Evolutionary conservation across 2,113 vertebrate genomes (phyloP).

Genomic region (Cyphomyrus discorhynchus): DNA sequence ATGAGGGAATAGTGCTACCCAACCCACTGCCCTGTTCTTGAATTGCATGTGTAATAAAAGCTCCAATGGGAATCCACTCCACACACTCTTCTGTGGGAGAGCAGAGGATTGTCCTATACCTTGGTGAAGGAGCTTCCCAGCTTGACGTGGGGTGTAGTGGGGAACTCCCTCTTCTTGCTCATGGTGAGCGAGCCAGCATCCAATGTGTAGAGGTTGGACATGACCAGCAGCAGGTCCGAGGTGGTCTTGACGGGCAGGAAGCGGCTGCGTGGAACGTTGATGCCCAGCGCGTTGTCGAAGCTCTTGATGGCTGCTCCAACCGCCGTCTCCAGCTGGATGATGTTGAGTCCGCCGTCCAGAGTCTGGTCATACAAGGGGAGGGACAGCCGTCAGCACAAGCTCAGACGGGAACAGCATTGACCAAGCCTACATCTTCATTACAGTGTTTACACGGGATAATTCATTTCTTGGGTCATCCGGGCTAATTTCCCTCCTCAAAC

Average conservation of each 20-base stretch:
- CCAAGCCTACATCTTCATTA: neutral
- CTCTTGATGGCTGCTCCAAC: conserved; percentile 94
- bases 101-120: conserved; percentile 48
- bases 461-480: neutral
- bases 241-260: conserved; percentile 95
- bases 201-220: conserved; percentile 95
- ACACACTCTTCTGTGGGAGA: neutral
- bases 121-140: conserved; percentile 97
- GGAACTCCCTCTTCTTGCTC: conserved; percentile 89
- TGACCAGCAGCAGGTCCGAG: conserved; percentile 90
- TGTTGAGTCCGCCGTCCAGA: conserved; percentile 86
- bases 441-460: neutral
- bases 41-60: neutral
- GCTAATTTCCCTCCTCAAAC: neutral
- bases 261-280: conserved; percentile 94
- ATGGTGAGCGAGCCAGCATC: conserved; percentile 90
- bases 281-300: conserved; percentile 88
- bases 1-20: neutral
- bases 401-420: neutral
- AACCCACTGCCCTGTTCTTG: neutral
- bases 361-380: conserved; percentile 60
- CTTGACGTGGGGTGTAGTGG: conserved; percentile 86
- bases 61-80: neutral
- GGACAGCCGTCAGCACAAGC: neutral
- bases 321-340: conserved; percentile 94